These are phyloP conservation scores for Aphelinus certus DNA, from an alignment of 1,140 invertebrate species.

Conservation along the genomic window DNA sequence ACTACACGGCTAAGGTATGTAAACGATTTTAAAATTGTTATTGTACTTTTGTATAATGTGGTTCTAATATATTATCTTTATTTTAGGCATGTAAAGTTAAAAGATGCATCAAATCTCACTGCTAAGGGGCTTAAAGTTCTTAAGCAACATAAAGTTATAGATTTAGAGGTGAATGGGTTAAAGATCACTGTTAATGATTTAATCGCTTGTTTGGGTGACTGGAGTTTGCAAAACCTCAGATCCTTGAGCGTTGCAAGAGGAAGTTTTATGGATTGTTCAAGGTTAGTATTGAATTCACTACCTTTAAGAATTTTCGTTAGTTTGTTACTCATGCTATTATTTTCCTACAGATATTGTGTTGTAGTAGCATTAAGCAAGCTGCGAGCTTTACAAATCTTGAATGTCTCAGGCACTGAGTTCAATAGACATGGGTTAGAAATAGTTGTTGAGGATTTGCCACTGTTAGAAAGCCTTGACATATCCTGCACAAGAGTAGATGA, in stretches of 20 bases:
- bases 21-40: conserved; percentile 8
- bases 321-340: conserved; percentile 12
- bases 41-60: not conserved
- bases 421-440: conserved; percentile 76
- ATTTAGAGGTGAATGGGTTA: conserved; percentile 73
- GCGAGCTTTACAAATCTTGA: conserved; percentile 73
- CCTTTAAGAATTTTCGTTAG: conserved; percentile 7
- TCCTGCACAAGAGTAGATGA: conserved; percentile 76
- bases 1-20: conserved; percentile 70
- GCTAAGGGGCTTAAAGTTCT: conserved; percentile 74
- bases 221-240: conserved; percentile 76
- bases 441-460: conserved; percentile 75
- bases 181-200: conserved; percentile 74
- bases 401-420: conserved; percentile 79
- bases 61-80: not conserved
- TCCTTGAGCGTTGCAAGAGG: conserved; percentile 75
- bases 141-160: conserved; percentile 73
- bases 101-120: conserved; percentile 69
- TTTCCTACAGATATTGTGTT: conserved; percentile 62
- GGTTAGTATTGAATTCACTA: conserved; percentile 49
- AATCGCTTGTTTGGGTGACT: conserved; percentile 77
- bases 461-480: conserved; percentile 76
- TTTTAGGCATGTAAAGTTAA: conserved; percentile 66
- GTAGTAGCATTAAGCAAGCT: conserved; percentile 69
- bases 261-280: conserved; percentile 70